These are phyloP conservation scores for Poecile atricapillus DNA, from an alignment of 2,113 vertebrate genomes.

Conservation along the genomic window DNA sequence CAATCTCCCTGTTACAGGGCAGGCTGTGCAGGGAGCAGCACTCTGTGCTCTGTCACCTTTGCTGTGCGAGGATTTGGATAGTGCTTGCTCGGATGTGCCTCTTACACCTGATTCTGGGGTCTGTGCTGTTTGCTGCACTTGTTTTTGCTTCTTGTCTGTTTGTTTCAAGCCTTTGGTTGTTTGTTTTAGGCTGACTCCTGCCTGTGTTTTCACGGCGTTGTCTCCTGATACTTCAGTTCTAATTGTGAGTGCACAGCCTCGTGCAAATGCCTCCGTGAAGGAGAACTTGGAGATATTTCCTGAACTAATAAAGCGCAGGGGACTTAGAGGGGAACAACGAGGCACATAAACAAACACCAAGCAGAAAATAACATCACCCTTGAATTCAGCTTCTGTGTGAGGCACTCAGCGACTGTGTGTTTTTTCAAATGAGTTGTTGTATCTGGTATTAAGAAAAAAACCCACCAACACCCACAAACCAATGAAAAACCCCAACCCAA, in stretches of 20 bases:
- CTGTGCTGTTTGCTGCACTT: constrained; percentile 61
- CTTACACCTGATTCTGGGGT: constrained; percentile 38
- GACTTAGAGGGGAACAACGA: constrained; percentile 18
- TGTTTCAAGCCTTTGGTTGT: constrained; percentile 68
- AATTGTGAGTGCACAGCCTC: constrained; percentile 58
- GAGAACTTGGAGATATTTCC: constrained; percentile 49
- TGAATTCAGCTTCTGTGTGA: neutral
- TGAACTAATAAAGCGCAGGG: constrained; percentile 59
- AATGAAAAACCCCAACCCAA: neutral
- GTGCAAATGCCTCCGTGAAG: constrained; percentile 33
- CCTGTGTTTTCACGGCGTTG: constrained; percentile 24
- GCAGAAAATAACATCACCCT: neutral
- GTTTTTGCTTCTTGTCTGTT: constrained; percentile 64
- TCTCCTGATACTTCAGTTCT: constrained; percentile 56
- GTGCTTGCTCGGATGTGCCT: constrained; percentile 57
- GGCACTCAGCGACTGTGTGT: neutral
- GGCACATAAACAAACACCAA: constrained; percentile 34
- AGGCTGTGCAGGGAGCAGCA: constrained; percentile 54
- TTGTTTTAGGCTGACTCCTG: constrained; percentile 59
- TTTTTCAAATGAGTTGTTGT: constrained; percentile 18
- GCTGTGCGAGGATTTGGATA: constrained; percentile 50
- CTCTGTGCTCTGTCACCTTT: constrained; percentile 49
- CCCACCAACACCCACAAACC: neutral
- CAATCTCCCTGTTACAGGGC: constrained; percentile 52
- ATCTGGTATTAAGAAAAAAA: neutral